Evolutionary conservation across 1,140 invertebrate genomes (phyloP).

Genomic region (Epicauta chinensis): DNA sequence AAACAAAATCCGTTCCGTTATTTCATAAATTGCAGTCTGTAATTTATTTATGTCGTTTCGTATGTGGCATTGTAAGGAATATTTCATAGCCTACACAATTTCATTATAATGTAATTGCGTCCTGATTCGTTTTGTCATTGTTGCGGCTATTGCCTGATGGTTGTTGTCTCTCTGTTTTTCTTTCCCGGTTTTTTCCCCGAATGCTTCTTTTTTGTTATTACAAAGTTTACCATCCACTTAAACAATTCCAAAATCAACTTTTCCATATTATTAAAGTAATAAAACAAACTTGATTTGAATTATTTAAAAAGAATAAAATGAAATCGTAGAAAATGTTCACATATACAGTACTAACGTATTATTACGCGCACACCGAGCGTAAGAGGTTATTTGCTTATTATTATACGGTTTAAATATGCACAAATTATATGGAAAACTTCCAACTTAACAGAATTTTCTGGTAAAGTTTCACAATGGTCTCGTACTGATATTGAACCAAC

Average conservation of each 20-base stretch:
- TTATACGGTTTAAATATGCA: conserved; percentile 16
- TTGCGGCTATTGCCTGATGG: too few relatives aligned
- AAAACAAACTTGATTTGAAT: conserved; percentile 20
- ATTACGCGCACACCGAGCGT: conserved; percentile 16
- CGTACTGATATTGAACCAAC: too few relatives aligned
- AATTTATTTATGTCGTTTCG: conserved; percentile 15
- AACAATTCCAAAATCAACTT: conserved; percentile 18
- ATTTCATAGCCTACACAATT: conserved; percentile 15
- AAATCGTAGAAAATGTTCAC: conserved; percentile 24
- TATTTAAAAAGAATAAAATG: conserved; percentile 23
- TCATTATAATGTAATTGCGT: conserved; percentile 13
- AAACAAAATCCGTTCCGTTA: conserved; percentile 17
- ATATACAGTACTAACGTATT: conserved; percentile 14
- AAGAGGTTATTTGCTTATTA: conserved; percentile 15
- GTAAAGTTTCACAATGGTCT: conserved; percentile 1
- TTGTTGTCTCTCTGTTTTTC: too few relatives aligned
- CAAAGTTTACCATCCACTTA: conserved; percentile 15
- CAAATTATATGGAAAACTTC: conserved; percentile 20
- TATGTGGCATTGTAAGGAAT: conserved; percentile 13
- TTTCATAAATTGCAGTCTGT: conserved; percentile 15
- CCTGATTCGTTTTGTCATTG: conserved; percentile 15
- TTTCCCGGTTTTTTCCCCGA: too few relatives aligned
- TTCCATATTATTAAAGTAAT: conserved; percentile 23
- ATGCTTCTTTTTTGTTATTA: too few relatives aligned
- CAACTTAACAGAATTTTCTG: conserved; percentile 4